Evolutionary conservation across 1,140 invertebrate species (phyloP), one percentile per base, ranked within the genome.

Genomic region (Drosophila tani): DNA sequence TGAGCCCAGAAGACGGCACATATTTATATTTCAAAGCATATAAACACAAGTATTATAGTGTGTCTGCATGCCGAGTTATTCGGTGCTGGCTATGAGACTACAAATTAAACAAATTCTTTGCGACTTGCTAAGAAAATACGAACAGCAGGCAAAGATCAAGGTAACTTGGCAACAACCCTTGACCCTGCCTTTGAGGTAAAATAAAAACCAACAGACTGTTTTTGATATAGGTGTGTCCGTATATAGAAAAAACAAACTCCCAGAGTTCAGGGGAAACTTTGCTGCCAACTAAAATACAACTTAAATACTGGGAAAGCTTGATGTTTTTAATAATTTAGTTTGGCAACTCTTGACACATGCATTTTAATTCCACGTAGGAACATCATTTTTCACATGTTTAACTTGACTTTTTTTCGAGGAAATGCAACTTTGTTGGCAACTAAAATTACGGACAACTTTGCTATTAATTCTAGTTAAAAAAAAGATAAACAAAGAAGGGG

Each of bases 41-140:
- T 63, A 75, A 56, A 63, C 71, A 59, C 55, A 84, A 84, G 67
- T 70, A 70, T 81, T 77, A 85, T 69, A 56, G 63, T 53, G 24
- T 62, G 50, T 59, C 77, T 66, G 67, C 64, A 64, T 55, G 58
- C 51, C 53, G 64, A 74, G 19, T 40, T 58, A 46, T 64, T 59
- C 35, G 49, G n/a, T 50, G 45, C 24, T 17, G 21, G 58, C 50
- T 57, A 78, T 79, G 51, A 78, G 55, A 79, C 68, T 38, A 70
- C 58, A 78, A 79, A 79, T 79, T 81, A 59, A 70, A 60, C 56
- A 58, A 81, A 49, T 65, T 65, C 60, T 51, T 75, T 45, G 59
- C 40, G 27, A 47, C 41, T 62, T 43, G 41, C 35, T 40, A 59
- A 14, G 21, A 57, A 71, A 51, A 60, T 66, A 50, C 46, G 19